These are phyloP conservation scores for Leucosticte australis DNA, from an alignment of 2,113 vertebrate species.

Conservation along the genomic window DNA sequence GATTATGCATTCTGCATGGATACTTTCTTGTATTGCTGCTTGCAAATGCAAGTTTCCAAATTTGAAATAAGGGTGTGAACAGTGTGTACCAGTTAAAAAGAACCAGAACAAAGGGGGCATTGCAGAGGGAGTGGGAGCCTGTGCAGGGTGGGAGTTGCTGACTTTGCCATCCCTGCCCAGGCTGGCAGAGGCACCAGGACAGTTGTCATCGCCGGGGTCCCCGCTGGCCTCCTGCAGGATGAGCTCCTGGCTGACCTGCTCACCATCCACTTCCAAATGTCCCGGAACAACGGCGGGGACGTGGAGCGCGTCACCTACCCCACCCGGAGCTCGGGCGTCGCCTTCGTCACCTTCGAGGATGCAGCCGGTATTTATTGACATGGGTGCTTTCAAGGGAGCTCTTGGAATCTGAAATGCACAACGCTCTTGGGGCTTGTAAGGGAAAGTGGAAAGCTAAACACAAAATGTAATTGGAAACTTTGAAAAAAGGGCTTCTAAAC, in stretches of 20 bases:
- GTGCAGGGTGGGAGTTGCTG: no score
- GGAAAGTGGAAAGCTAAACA: no score
- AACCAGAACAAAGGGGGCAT: no score
- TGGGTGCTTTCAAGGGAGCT: no score
- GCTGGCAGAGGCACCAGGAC: conserved; percentile 24
- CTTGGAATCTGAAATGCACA: no score
- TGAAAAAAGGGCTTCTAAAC: no score
- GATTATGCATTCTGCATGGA: conserved; percentile 95
- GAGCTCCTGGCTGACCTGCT: conserved; percentile 43
- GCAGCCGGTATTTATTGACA: conserved; percentile 45
- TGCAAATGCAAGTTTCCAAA: conserved; percentile 95
- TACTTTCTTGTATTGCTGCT: conserved; percentile 97
- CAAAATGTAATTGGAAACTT: no score
- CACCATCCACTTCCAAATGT: conserved; percentile 59
- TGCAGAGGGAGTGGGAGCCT: no score
- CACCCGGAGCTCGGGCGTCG: conserved; percentile 20
- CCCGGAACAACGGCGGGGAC: conserved; percentile 14
- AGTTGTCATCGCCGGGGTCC: conserved; percentile 40
- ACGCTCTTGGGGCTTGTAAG: no score
- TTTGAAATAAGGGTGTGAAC: conserved; percentile 78
- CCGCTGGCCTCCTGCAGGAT: background rate
- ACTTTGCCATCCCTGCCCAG: background rate
- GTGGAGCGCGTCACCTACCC: conserved; percentile 66
- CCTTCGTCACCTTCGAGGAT: conserved; percentile 68
- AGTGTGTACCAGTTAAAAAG: no score